Evolutionary conservation across 2,888 invertebrate genomes (phyloP), one percentile per base, ranked within the genome.

Genomic region (Dryobota labecula): DNA sequence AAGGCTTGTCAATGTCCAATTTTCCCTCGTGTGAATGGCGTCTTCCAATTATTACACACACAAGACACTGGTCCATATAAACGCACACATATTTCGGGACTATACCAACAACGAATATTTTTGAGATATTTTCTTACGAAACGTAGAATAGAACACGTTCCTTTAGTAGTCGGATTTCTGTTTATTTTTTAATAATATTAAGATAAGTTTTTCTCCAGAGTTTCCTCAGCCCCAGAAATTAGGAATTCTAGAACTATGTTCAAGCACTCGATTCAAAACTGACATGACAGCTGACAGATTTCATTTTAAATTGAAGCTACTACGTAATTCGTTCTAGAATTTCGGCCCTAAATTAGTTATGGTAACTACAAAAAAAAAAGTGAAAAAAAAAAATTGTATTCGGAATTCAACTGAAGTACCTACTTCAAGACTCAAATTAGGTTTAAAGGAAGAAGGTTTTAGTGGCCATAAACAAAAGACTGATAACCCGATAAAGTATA

Each of bases 1-100:
- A 69, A 51, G 41, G 57, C 57, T 62, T 62, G 75, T 76, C 57
- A 36, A 27, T 57, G 56, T 76, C 38, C 54, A 66, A 74, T 70
- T 70, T 47, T 51, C 47, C 13, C 53, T 41, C 36, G 6, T 36
- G n/a, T 41, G 47, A 51, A 62, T 57, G n/a, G 5, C 33, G 38
- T 73, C 27, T 54, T 49, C 51, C 27, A 15, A 36, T 30, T n/a
- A 63, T 24, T 24, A 58, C n/a, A 66, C 18, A 27, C 27, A 24
- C 38, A 45, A 27, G 9, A 30, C 18, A 24, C 15, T 11, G 13
- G 15, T 43, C 4, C 15, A 9, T 54, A 60, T 20, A 47, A 24
- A 58, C 15, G 5, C 8, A 41, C 20, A 30, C 27, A 15, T 2
- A 36, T 36, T 43, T 27, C 7, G 3, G 0, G 7, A 33, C 2